Evolutionary conservation across 2,113 vertebrate species (phyloP).

Genomic region (Centropus bengalensis): DNA sequence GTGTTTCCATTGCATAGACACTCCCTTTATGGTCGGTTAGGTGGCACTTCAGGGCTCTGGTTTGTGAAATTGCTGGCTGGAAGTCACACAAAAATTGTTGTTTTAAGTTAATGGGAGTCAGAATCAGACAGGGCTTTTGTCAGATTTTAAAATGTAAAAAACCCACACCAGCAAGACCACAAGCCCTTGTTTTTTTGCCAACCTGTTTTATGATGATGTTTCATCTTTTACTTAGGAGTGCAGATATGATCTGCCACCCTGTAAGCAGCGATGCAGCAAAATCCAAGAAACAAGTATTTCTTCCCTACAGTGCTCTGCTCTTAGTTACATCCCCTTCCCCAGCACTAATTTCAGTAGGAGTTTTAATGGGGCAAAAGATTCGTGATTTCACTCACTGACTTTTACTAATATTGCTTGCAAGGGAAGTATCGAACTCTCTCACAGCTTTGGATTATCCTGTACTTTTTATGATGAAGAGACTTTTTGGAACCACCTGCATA

Average conservation of each 20-base stretch:
- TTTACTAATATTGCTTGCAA: background rate
- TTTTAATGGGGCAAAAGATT: background rate
- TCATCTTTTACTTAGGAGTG: background rate
- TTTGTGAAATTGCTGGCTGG: conserved; percentile 31
- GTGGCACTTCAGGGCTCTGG: conserved; percentile 37
- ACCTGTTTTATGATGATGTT: background rate
- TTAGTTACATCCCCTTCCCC: background rate
- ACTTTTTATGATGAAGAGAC: background rate
- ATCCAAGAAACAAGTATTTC: background rate
- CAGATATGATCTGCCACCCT: background rate
- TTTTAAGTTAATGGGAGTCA: conserved; percentile 19
- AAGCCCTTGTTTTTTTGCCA: conserved; percentile 21
- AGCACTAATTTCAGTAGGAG: background rate
- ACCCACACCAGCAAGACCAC: background rate
- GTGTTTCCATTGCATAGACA: background rate
- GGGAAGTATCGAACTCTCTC: background rate
- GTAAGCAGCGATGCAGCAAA: background rate
- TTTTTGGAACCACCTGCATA: background rate
- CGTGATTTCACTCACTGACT: background rate
- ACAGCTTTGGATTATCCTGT: background rate
- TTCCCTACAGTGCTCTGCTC: background rate
- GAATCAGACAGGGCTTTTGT: background rate
- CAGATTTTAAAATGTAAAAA: conserved; percentile 12
- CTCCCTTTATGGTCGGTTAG: conserved; percentile 15
- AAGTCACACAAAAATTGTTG: conserved; percentile 30